Conservation (phyloP, 2,113 vertebrate species). For the Anseranas semipalmata region DNA sequence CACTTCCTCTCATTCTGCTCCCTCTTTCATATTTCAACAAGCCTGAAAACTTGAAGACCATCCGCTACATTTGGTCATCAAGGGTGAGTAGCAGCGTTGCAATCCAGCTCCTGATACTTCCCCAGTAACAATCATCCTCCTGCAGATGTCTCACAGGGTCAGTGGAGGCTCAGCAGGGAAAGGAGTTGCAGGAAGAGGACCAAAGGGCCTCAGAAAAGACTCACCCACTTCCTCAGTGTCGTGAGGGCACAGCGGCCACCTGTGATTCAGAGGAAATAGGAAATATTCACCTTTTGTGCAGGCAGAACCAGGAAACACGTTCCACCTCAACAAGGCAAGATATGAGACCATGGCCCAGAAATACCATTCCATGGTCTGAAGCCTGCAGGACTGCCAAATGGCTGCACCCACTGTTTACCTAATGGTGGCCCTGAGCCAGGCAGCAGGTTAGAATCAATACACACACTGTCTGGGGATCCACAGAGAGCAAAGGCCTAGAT, state of each 20-base stretch:
- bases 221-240: neutral
- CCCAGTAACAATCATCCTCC: neutral
- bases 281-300: neutral
- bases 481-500: neutral
- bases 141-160: neutral
- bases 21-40: neutral
- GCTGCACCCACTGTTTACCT: neutral
- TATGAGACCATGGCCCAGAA: neutral
- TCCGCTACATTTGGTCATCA: neutral
- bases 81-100: neutral
- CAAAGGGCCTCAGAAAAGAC: neutral
- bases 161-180: neutral
- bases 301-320: neutral
- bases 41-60: neutral
- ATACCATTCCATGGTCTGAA: neutral
- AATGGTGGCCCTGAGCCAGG: accelerated
- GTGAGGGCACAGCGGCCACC: neutral
- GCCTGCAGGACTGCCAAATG: neutral
- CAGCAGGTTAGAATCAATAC: neutral
- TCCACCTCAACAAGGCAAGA: neutral
- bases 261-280: neutral
- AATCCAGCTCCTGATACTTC: neutral
- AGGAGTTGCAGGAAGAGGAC: neutral
- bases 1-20: neutral
- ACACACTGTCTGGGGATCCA: neutral